phyloP scores from a whole-genome alignment of 2,797 vertebrate species.

The Sciaenops ocellatus region DNA sequence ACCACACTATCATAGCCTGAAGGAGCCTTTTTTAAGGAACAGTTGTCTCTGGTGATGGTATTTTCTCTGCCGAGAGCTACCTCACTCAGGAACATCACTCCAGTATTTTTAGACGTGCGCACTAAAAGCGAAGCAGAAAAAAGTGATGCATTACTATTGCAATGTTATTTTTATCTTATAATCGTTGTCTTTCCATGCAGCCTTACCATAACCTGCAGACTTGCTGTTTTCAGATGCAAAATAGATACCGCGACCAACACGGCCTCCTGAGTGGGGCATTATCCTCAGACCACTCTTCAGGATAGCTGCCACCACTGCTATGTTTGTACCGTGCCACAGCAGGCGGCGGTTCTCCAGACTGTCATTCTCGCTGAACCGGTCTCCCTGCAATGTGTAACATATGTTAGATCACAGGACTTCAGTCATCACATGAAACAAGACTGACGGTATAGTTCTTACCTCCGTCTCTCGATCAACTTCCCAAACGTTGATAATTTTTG shows the following conservation, averaged over 20 bases:
- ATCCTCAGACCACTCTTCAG: constrained; percentile 93
- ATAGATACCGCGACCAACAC: constrained; percentile 93
- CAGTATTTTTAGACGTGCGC: constrained; percentile 71
- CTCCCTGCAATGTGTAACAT: constrained; percentile 75
- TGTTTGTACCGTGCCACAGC: constrained; percentile 94
- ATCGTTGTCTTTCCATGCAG: neutral
- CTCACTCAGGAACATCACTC: constrained; percentile 95
- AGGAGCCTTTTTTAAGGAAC: constrained; percentile 80
- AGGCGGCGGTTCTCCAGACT: constrained; percentile 89
- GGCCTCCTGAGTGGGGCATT: constrained; percentile 94
- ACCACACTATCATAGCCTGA: constrained; percentile 87
- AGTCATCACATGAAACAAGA: neutral
- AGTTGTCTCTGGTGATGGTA: constrained; percentile 80
- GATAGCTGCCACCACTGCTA: constrained; percentile 92
- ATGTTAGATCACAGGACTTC: constrained; percentile 10
- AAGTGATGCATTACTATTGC: neutral
- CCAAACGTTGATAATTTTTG: constrained; percentile 88
- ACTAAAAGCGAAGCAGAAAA: constrained; percentile 78
- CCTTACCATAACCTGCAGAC: constrained; percentile 90
- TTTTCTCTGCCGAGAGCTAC: constrained; percentile 90
- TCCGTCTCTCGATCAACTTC: constrained; percentile 87
- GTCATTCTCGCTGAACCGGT: constrained; percentile 83
- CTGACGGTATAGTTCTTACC: constrained; percentile 75
- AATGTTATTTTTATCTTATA: neutral
- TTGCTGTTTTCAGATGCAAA: constrained; percentile 94